Evolutionary conservation across 2,888 invertebrate species (phyloP).

Genomic region (Drosophila emarginata): DNA sequence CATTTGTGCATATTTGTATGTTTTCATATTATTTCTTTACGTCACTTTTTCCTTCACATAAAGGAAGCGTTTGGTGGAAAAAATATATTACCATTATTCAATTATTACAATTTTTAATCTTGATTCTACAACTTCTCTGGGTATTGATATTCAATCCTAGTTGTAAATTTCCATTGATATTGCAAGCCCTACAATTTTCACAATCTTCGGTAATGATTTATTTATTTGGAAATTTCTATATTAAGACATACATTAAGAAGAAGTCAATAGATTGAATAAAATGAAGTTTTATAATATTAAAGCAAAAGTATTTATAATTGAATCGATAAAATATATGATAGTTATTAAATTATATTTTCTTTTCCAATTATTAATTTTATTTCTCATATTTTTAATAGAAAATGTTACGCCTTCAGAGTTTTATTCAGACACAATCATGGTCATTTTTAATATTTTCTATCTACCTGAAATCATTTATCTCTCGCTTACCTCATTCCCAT

Average conservation of each 20-base stretch:
- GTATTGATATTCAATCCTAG: constrained; percentile 81
- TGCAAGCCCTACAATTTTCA: constrained; percentile 83
- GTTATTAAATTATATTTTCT: no score
- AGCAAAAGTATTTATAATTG: no score
- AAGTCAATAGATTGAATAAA: not conserved
- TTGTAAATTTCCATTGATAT: constrained; percentile 83
- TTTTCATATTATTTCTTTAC: constrained; percentile 83
- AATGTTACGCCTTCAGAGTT: not conserved
- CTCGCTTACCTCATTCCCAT: constrained; percentile 12
- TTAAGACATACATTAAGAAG: constrained; percentile 82
- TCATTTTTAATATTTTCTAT: constrained; percentile 19
- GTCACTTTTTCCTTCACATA: constrained; percentile 82
- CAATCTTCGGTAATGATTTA: constrained; percentile 84
- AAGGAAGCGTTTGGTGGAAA: constrained; percentile 83
- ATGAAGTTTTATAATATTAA: no score
- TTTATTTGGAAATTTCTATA: constrained; percentile 85
- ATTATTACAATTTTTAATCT: constrained; percentile 85
- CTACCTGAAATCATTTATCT: constrained; percentile 16
- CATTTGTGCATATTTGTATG: constrained; percentile 83
- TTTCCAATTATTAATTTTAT: no score
- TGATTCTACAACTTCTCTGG: constrained; percentile 84
- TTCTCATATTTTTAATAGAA: not conserved
- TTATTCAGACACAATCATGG: constrained; percentile 28
- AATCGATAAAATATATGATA: no score
- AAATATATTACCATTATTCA: constrained; percentile 83